Evolutionary conservation across 2,113 vertebrate genomes (phyloP), one percentile per base, ranked within the genome.

Genomic region (Chlamydotis undulata): DNA sequence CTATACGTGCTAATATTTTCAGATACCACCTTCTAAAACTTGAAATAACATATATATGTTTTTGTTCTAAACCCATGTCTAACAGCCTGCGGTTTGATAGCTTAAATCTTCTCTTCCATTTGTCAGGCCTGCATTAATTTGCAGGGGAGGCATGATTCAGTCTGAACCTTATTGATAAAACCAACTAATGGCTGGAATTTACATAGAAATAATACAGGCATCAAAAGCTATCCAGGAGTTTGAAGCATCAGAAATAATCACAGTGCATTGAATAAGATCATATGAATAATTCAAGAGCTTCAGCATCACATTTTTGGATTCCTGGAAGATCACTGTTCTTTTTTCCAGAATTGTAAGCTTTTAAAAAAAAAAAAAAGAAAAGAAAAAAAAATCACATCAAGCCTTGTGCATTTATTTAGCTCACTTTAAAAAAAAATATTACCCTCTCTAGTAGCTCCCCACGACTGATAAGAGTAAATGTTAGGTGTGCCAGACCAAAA

Each of bases 181-280:
- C 83, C 71, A 94, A 5, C 94, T 96, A 96, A 95, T 95, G 78
- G 89, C 43, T 97, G 75, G 87, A 92, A 95, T 97, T 97, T 96
- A 95, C 97, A 97, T 95, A 91, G 87, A 93, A 95, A 97, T 95
- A 96, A 97, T 93, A 77, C 67, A 88, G 68, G 95, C 95, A 95
- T 97, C 93, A 95, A 91, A 95, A 94, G 81, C 89, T 95, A 90
- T 90, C 94, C 94, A 93, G 87, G 97, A 97, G 87, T 97, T 88
- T 90, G 84, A 93, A 91, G 82, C 93, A 94, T 71, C 87, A 93
- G 91, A 91, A 97, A 94, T 96, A 95, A 96, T 93, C 93, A 95
- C 87, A 77, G 89, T 63, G 87, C 89, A 91, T 45, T 93, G 91
- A 97, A 85, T 68, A 90, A 96, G 91, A 95, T 80, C 94, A 43